Evolutionary conservation across 2,113 vertebrate species (phyloP), one percentile per base, ranked within the genome.

Genomic region (Peucedramus taeniatus): DNA sequence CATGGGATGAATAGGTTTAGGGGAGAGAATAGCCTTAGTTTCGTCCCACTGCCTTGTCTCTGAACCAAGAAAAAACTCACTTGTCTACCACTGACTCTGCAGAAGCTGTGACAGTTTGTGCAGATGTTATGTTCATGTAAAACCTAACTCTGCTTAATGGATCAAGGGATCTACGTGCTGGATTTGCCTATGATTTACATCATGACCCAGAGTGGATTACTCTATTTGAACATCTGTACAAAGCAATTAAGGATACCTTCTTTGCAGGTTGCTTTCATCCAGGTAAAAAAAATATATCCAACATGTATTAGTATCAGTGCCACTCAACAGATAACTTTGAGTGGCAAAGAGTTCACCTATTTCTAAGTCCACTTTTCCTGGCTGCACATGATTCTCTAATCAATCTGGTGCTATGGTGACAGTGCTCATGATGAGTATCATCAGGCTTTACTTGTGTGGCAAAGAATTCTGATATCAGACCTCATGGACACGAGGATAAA

Each of bases 331-430:
- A 57, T 71, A 82, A 87, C 24, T 27, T 24, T 10, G 35, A 76
- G 21, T 56, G 60, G 16, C 57, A 88, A 78, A 64, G 56, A 68
- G 19, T 56, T 17, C 6, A 44, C 61, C 24, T 75, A 8, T n/a
- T 75, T 87, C 59, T 71, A 79, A 94, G 26, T 26, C 20, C 26
- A 51, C n/a, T 90, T 88, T 56, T 65, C 39, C 68, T 79, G 65
- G 35, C 39, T 78, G 44, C 10, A 17, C 9, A 44, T 30, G 75
- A 56, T 28, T 74, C 35, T 39, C 35, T 63, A 28, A 31, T 63
- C 30, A 35, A 11, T 37, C 19, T 24, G 26, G 21, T 78, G 27
- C 72, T 47, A 42, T 22, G 0, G 0, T 39, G 60, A 16, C n/a
- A 15, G 54, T 90, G 31, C 24, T 53, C 23, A 39, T 47, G 27